A percentile compares a stretch with the other conserved stretches of the same genome.
Conservation (phyloP, 2,797 vertebrate species). For the Pagetopsis macropterus region DNA sequence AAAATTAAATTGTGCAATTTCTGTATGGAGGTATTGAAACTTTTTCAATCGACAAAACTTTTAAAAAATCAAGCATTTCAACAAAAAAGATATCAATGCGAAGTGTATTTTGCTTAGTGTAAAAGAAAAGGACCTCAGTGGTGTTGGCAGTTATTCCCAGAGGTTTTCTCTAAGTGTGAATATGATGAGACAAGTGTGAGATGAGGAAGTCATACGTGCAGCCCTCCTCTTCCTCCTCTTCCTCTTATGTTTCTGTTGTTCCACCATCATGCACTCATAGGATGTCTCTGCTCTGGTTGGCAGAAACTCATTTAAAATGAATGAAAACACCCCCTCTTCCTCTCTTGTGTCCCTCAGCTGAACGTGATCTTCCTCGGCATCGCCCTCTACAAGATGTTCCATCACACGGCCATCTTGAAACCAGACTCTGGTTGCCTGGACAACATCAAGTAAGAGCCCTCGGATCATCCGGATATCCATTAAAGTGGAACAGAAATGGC, state of each 20-base stretch:
- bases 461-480: constrained; percentile 53
- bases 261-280: constrained; percentile 49
- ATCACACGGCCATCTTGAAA: constrained; percentile 98
- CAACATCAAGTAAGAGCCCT: constrained; percentile 97
- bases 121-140: constrained; percentile 27
- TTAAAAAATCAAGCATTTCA: too few species aligned
- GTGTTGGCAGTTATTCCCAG: constrained; percentile 44
- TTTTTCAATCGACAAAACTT: too few species aligned
- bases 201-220: constrained; percentile 32
- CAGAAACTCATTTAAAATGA: constrained; percentile 75
- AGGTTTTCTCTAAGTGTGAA: constrained; percentile 60
- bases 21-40: too few species aligned
- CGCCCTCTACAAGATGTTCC: constrained; percentile 99
- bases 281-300: constrained; percentile 79
- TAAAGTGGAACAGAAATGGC: constrained; percentile 62
- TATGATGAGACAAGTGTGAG: constrained; percentile 68
- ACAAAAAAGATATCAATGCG: too few species aligned
- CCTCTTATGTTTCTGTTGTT: constrained; percentile 26
- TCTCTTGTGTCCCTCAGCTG: constrained; percentile 82
- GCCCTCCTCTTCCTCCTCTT: too few species aligned
- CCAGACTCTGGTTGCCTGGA: constrained; percentile 98
- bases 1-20: too few species aligned
- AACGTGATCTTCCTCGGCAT: constrained; percentile 99
- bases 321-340: constrained; percentile 47
- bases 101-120: constrained; percentile 8